Conservation (phyloP, 2,888 invertebrate genomes). For the Drosophila nigricruria region DNA sequence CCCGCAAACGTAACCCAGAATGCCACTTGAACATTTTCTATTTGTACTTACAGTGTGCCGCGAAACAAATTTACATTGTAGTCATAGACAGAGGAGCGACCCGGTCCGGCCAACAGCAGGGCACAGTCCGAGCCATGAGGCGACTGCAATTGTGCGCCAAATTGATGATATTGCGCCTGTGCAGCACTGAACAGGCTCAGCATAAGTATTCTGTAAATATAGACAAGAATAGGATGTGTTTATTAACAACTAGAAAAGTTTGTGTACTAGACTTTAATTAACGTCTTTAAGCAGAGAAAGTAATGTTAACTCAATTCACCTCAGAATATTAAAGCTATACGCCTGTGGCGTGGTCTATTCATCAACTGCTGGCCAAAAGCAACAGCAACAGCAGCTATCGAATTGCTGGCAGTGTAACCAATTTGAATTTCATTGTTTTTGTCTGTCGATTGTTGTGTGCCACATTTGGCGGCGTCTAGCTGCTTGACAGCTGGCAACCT, state of each 20-base stretch:
- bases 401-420: slow-evolving; percentile 30
- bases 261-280: neutral
- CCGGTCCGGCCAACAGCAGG: slow-evolving; percentile 91
- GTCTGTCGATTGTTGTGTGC: slow-evolving; percentile 46
- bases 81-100: slow-evolving; percentile 92
- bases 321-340: slow-evolving; percentile 25
- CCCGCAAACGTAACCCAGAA: slow-evolving; percentile 55
- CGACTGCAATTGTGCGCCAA: slow-evolving; percentile 81
- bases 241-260: neutral
- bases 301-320: neutral
- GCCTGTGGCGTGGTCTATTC: slow-evolving; percentile 49
- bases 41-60: slow-evolving; percentile 91
- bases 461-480: slow-evolving; percentile 39
- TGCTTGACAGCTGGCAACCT: slow-evolving; percentile 61
- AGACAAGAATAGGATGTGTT: slow-evolving; percentile 1
- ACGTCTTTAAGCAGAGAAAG: neutral
- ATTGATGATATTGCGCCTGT: slow-evolving; percentile 82
- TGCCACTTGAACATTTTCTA: slow-evolving; percentile 46
- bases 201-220: slow-evolving; percentile 81
- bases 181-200: slow-evolving; percentile 48
- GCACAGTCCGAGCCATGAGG: slow-evolving; percentile 89
- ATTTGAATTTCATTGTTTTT: slow-evolving; percentile 43
- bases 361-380: slow-evolving; percentile 31
- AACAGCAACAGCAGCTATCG: slow-evolving; percentile 23
- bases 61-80: slow-evolving; percentile 93